Evolutionary conservation across 1,140 invertebrate species (phyloP), one percentile per base, ranked within the genome.

Genomic region (Megalonaias nervosa): DNA sequence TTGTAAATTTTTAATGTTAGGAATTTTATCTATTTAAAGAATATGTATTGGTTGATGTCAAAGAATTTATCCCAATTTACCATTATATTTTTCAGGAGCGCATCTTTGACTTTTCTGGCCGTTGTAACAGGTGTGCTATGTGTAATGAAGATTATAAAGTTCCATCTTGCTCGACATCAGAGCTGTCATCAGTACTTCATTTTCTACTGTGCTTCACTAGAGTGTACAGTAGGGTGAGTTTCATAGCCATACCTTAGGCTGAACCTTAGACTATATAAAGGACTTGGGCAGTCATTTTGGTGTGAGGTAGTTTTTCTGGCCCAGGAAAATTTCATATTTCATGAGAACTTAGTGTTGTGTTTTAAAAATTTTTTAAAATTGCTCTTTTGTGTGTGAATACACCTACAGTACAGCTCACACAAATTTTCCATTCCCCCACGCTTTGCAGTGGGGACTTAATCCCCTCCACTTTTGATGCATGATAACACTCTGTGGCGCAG

Each of bases 181-280:
- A 90, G 91, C 75, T 88, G 92, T 80, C 92, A 93, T 81, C 92
- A 93, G 77, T 93, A 92, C 26, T 74, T 81, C 59, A 80, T 76
- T 13, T 76, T 80, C 66, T 80, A 80, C 74, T 80, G 79, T 80
- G 74, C 74, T 17, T 72, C 74, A 16, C 38, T 80, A 55, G 74
- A 80, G 65, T 80, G 79, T 67, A 31, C 66, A 21, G 73, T 80
- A 38, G 79, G 57, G 79, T 31, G 19, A 23, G 31, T 23, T 67
- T 21, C 6, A 9, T n/a, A 23, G 21, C 17, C 26, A 23, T 0
- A 12, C 15, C 65, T 31, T 23, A 14, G 19, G 21, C 56, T 4
- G 56, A 60, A 14, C 14, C 0, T 11, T n/a, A 9, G 38, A 21
- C 21, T 66, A 11, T 15, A 19, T 16, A 66, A 23, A 21, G 16